These are phyloP conservation scores for Caradrina kadenii DNA, from an alignment of 2,888 invertebrate species.

Conservation along the genomic window DNA sequence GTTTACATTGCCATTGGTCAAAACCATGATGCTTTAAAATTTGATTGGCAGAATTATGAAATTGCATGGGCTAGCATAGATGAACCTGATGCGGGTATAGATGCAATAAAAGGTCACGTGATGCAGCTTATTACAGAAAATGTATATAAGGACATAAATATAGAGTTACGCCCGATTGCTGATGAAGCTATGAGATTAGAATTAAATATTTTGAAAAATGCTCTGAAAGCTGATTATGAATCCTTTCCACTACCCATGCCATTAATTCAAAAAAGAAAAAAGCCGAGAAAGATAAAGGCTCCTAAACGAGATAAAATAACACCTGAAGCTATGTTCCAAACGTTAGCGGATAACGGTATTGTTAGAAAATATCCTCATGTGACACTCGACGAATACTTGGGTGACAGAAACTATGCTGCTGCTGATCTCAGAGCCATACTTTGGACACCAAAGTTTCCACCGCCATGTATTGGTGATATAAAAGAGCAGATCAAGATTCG, in stretches of 20 bases:
- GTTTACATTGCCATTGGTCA: slow-evolving; percentile 76
- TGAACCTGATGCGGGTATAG: slow-evolving; percentile 84
- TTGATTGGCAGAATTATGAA: slow-evolving; percentile 79
- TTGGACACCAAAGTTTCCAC: slow-evolving; percentile 86
- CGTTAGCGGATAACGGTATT: slow-evolving; percentile 93
- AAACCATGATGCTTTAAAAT: slow-evolving; percentile 67
- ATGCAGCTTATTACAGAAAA: slow-evolving; percentile 92
- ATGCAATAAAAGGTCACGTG: slow-evolving; percentile 91
- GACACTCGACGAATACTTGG: slow-evolving; percentile 92
- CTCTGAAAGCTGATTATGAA: slow-evolving; percentile 83
- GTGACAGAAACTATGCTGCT: slow-evolving; percentile 92
- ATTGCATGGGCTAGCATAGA: slow-evolving; percentile 82
- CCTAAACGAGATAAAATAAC: slow-evolving; percentile 92
- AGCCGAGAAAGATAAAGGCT: slow-evolving; percentile 82
- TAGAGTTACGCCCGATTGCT: slow-evolving; percentile 92
- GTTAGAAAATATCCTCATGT: slow-evolving; percentile 91
- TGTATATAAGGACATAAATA: slow-evolving; percentile 91
- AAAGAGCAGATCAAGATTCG: slow-evolving; percentile 91
- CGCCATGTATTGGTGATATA: slow-evolving; percentile 91
- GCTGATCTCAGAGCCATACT: slow-evolving; percentile 85
- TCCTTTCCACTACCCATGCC: slow-evolving; percentile 69
- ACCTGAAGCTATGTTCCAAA: slow-evolving; percentile 93
- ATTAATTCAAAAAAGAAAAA: slow-evolving; percentile 78
- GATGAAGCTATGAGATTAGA: slow-evolving; percentile 92
- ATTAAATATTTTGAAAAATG: slow-evolving; percentile 88